A percentile compares a stretch with the other conserved stretches of the same genome.
These are phyloP conservation scores for Percopsis transmontana DNA, from an alignment of 2,113 vertebrate genomes.

Conservation along the genomic window DNA sequence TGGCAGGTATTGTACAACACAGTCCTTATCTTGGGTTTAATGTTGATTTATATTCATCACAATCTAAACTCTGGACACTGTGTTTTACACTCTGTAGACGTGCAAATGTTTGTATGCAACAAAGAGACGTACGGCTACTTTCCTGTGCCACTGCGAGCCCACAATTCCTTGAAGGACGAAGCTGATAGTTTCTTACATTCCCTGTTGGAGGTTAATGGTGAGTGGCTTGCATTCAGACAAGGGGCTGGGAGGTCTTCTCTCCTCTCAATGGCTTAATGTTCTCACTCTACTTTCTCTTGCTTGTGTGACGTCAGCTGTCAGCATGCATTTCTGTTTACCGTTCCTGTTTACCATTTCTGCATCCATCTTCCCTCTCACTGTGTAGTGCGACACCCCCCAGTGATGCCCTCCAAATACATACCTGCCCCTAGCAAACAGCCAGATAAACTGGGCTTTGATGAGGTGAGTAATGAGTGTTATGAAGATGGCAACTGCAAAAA, in stretches of 20 bases:
- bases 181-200: slow-evolving; percentile 87
- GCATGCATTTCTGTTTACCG: slow-evolving; percentile 32
- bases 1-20: slow-evolving; percentile 79
- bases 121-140: slow-evolving; percentile 84
- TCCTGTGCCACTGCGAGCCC: slow-evolving; percentile 85
- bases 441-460: slow-evolving; percentile 90
- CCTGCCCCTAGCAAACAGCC: slow-evolving; percentile 68
- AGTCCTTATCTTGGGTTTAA: background rate
- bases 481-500: slow-evolving; percentile 66
- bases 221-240: slow-evolving; percentile 55
- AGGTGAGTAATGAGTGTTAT: slow-evolving; percentile 75
- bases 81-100: slow-evolving; percentile 69
- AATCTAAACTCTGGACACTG: background rate
- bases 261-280: slow-evolving; percentile 7
- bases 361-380: slow-evolving; percentile 55
- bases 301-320: slow-evolving; percentile 13
- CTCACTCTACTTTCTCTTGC: slow-evolving; percentile 15
- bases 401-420: slow-evolving; percentile 80
- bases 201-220: slow-evolving; percentile 87
- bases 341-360: slow-evolving; percentile 51
- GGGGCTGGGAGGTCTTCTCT: slow-evolving; percentile 8
- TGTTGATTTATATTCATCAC: background rate
- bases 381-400: slow-evolving; percentile 81
- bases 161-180: slow-evolving; percentile 86
- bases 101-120: slow-evolving; percentile 92